Evolutionary conservation across 1,140 invertebrate species (phyloP).

Genomic region (Drosophila eugracilis): DNA sequence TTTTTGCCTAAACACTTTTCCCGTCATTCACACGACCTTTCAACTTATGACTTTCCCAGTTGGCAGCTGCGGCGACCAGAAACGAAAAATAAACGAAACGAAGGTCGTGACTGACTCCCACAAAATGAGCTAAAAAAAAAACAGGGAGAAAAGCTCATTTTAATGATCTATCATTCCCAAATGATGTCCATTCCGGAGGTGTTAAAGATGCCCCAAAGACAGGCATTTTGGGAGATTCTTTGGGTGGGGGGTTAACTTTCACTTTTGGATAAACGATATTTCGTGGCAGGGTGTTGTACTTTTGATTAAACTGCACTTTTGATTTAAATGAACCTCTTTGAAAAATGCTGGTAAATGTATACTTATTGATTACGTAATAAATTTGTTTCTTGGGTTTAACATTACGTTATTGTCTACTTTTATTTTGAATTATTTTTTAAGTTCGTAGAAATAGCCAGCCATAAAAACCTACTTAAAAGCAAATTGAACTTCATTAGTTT

Average conservation of each 20-base stretch:
- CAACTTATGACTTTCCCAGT: conserved; percentile 60
- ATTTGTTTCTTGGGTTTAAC: no score
- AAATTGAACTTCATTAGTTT: conserved; percentile 4
- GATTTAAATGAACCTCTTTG: conserved; percentile 11
- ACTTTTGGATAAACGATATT: conserved; percentile 43
- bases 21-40: conserved; percentile 62
- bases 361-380: no score
- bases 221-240: conserved; percentile 35
- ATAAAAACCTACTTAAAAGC: neutral
- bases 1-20: conserved; percentile 41
- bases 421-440: neutral
- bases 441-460: neutral
- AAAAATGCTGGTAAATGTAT: neutral
- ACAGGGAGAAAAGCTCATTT: conserved; percentile 44
- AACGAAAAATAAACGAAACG: no score
- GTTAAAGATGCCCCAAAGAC: conserved; percentile 56
- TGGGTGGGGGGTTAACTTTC: conserved; percentile 49
- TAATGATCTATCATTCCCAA: conserved; percentile 63
- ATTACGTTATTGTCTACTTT: no score
- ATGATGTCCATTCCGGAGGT: conserved; percentile 55
- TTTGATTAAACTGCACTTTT: conserved; percentile 24
- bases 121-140: conserved; percentile 25
- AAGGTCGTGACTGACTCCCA: conserved; percentile 55
- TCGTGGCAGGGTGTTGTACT: conserved; percentile 31
- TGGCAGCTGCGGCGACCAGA: conserved; percentile 36